A percentile compares a stretch with the other conserved stretches of the same genome.
These are phyloP conservation scores for Eupristina koningsbergeri DNA, from an alignment of 1,140 invertebrate genomes.

Conservation along the genomic window DNA sequence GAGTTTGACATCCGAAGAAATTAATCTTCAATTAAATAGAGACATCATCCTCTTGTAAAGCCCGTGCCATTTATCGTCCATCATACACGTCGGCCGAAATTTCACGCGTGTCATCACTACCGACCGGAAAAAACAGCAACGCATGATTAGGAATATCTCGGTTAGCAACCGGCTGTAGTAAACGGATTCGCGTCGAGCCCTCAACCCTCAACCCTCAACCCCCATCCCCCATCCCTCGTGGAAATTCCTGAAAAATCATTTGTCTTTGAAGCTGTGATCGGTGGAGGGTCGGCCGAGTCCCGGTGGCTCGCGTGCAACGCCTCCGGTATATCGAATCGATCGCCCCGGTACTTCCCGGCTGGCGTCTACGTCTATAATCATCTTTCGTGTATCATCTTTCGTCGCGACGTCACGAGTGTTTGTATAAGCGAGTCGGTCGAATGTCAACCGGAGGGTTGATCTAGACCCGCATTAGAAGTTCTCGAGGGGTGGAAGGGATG, in stretches of 20 bases:
- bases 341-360: neutral
- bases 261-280: neutral
- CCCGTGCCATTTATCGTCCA: slow-evolving; percentile 17
- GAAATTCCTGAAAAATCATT: slow-evolving; percentile 42
- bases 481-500: neutral
- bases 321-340: slow-evolving; percentile 47
- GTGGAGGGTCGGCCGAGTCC: neutral
- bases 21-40: slow-evolving; percentile 2
- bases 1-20: neutral
- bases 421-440: slow-evolving; percentile 50
- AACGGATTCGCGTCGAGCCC: neutral
- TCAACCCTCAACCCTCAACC: neutral
- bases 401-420: slow-evolving; percentile 48
- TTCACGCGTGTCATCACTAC: slow-evolving; percentile 41
- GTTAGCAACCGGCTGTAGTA: neutral
- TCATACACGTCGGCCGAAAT: slow-evolving; percentile 26
- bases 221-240: neutral
- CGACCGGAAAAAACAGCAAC: neutral
- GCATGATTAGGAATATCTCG: neutral
- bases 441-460: slow-evolving; percentile 25
- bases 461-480: neutral
- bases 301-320: neutral
- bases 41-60: slow-evolving; percentile 7
- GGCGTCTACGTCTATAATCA: slow-evolving; percentile 28
- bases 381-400: slow-evolving; percentile 45